Evolutionary conservation across 2,888 invertebrate genomes (phyloP).

Genomic region (Drosophila niveifrons): DNA sequence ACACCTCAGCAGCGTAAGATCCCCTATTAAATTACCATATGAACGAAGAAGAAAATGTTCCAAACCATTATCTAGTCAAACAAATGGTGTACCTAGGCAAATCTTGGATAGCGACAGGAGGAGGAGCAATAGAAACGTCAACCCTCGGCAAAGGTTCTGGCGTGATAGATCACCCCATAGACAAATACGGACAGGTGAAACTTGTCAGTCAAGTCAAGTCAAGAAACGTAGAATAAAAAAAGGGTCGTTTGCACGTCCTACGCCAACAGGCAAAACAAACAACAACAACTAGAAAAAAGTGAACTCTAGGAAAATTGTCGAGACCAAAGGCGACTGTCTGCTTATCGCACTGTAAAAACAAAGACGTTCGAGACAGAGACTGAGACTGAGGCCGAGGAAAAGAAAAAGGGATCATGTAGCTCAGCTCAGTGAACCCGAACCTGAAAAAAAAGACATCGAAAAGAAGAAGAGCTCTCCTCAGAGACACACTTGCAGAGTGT

Average conservation of each 20-base stretch:
- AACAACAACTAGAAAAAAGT: constrained; percentile 2
- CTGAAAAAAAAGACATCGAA: background rate
- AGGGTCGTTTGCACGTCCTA: constrained; percentile 34
- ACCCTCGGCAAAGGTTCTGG: constrained; percentile 43
- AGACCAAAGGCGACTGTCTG: constrained; percentile 34
- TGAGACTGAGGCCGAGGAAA: too few relatives aligned
- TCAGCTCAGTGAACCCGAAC: constrained; percentile 61
- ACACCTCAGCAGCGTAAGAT: constrained; percentile 50
- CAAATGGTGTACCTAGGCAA: constrained; percentile 69
- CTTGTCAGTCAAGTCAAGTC: constrained; percentile 71
- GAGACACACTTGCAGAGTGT: constrained; percentile 79
- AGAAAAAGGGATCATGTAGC: constrained; percentile 66
- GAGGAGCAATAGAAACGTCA: constrained; percentile 78
- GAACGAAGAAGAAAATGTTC: constrained; percentile 31
- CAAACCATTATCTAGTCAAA: constrained; percentile 78
- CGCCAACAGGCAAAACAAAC: constrained; percentile 29
- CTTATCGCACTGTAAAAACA: constrained; percentile 79
- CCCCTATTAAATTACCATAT: constrained; percentile 72
- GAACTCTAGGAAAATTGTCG: constrained; percentile 21
- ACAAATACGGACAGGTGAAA: constrained; percentile 81
- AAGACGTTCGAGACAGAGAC: constrained; percentile 45
- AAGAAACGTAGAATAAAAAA: constrained; percentile 7
- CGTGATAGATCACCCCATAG: constrained; percentile 80
- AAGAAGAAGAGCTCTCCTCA: background rate
- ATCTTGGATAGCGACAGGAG: constrained; percentile 38